Base-by-base conservation (phyloP, 2,113 vertebrate species). In the Sitta europaea region DNA sequence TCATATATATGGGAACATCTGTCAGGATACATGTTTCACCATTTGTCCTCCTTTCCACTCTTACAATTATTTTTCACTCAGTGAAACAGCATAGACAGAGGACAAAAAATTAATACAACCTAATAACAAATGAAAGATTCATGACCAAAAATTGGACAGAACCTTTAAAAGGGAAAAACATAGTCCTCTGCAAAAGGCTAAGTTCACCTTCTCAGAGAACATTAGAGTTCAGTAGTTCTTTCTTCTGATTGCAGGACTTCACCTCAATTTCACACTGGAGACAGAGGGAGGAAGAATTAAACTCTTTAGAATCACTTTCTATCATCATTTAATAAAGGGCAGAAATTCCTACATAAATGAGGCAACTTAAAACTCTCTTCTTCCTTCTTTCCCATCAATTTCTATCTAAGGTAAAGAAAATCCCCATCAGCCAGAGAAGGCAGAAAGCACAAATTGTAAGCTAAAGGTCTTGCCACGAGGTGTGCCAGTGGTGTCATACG, bases 331-430 rank as follows among this genome's bases (percentile, higher is more conserved):
- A 71, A 65, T 77, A 81, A 93, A 66, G 19, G 10, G 5, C 17
- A 94, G 20, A 91, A 89, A 81, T 57, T 86, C n/a, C 59, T 77
- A 36, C 35, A 88, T 61, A 84, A 83, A 80, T 70, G 35, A 81
- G 12, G 2, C 20, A 24, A 80, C 43, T 74, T 62, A 28, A n/a
- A 74, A 78, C 13, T 48, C 33, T 72, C 36, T 75, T 58, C 9
- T 47, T 71, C 14, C 25, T 82, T 74, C n/a, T 55, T 15, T 25
- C 10, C 10, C 36, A 36, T 16, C 24, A 67, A 33, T 29, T 48
- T 58, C 31, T 29, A 35, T 6, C 28, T 67, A 88, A 58, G 18
- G 29, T 57, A 88, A 82, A 82, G 22, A 70, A 95, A 88, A 83
- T 27, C 35, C 13, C 5, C 7, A 24, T 45, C 23, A 72, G 29